These are phyloP conservation scores for Danio choprae DNA, from an alignment of 2,797 vertebrate genomes.

Conservation along the genomic window DNA sequence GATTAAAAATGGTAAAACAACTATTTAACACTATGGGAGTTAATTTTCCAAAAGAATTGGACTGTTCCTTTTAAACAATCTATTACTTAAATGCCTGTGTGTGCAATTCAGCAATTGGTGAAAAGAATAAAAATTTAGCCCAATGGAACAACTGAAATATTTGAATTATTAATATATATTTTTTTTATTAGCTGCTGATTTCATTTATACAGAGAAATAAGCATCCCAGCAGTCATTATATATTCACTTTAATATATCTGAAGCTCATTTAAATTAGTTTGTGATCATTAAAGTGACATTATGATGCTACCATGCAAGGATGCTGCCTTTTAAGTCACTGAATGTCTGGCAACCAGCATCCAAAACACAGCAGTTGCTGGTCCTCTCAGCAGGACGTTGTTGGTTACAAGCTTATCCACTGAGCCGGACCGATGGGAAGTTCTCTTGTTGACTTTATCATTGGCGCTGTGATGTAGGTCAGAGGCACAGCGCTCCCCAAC, in stretches of 20 bases:
- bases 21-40: no score
- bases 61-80: no score
- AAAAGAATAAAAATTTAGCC: neutral
- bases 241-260: neutral
- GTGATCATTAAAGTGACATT: conserved; percentile 19
- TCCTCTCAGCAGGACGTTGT: neutral
- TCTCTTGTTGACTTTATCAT: conserved; percentile 49
- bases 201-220: neutral
- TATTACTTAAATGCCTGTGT: neutral
- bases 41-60: no score
- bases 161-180: neutral
- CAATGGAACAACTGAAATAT: neutral
- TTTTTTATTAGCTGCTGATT: neutral
- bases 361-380: conserved; percentile 1
- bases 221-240: neutral
- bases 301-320: neutral
- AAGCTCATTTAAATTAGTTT: conserved; percentile 20
- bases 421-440: conserved; percentile 30
- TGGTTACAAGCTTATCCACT: conserved; percentile 25
- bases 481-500: conserved; percentile 43
- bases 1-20: no score
- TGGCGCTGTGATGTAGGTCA: conserved; percentile 73
- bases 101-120: neutral
- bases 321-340: neutral
- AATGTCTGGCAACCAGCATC: neutral